phyloP scores from a whole-genome alignment of 92 coral and sea anemone genomes.

The Porites evermanni region DNA sequence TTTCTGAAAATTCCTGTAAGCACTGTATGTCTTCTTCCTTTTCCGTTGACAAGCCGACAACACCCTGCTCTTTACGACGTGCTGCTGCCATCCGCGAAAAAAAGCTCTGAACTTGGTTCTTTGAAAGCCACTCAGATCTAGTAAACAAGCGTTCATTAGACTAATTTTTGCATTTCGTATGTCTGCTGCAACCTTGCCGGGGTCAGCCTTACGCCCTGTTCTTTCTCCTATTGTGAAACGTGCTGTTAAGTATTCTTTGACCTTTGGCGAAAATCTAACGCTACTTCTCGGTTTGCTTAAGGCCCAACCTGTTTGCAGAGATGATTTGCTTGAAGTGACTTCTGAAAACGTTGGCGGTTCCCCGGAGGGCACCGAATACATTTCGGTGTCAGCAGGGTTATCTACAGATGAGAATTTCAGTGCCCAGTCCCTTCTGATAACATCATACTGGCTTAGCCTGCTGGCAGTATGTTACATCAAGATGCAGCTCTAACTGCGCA shows the following conservation, averaged over 20 bases:
- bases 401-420: slow-evolving; percentile 66
- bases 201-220: slow-evolving; percentile 75
- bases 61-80: slow-evolving; percentile 67
- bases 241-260: slow-evolving; percentile 73
- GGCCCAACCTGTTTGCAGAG: slow-evolving; percentile 74
- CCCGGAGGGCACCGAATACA: slow-evolving; percentile 1
- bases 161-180: slow-evolving; percentile 65
- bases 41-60: slow-evolving; percentile 55
- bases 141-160: slow-evolving; percentile 60
- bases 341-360: slow-evolving; percentile 18
- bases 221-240: slow-evolving; percentile 77
- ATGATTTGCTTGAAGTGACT: slow-evolving; percentile 11
- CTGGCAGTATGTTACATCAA: slow-evolving; percentile 72
- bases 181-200: slow-evolving; percentile 66
- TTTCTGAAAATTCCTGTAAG: slow-evolving; percentile 58
- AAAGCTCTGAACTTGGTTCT: slow-evolving; percentile 71
- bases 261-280: slow-evolving; percentile 71
- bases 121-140: slow-evolving; percentile 75
- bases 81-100: slow-evolving; percentile 77
- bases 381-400: slow-evolving; percentile 29
- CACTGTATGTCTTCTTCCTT: slow-evolving; percentile 68
- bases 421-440: slow-evolving; percentile 77
- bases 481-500: slow-evolving; percentile 67
- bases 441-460: slow-evolving; percentile 62
- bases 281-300: slow-evolving; percentile 67